phyloP scores from a whole-genome alignment of 2,113 vertebrate genomes.

The Porphyrio hochstetteri region DNA sequence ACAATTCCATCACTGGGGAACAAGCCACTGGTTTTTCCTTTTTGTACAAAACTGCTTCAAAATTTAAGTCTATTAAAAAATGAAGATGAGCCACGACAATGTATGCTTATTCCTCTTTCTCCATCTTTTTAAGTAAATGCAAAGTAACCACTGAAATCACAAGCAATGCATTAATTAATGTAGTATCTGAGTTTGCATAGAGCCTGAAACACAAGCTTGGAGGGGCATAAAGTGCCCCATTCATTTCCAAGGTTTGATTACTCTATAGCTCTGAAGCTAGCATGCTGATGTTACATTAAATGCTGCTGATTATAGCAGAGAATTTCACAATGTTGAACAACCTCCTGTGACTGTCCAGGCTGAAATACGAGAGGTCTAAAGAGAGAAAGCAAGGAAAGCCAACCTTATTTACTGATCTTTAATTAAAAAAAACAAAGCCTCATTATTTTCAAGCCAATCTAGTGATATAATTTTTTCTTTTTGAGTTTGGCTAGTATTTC shows the following conservation, averaged over 20 bases:
- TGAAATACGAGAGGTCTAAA: background rate
- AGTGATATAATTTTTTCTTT: background rate
- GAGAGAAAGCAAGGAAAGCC: background rate
- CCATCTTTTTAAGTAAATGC: background rate
- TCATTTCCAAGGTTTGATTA: background rate
- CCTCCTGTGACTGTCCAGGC: background rate
- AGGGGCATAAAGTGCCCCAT: background rate
- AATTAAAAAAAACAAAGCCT: background rate
- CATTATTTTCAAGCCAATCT: background rate
- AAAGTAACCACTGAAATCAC: background rate
- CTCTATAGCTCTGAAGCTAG: background rate
- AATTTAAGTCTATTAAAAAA: background rate
- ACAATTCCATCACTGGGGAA: background rate
- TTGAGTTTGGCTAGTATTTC: background rate
- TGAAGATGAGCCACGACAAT: background rate
- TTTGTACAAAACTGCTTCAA: background rate
- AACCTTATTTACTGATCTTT: background rate
- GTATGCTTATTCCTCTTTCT: background rate
- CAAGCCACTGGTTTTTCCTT: background rate
- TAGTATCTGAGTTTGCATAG: background rate
- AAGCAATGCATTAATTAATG: background rate
- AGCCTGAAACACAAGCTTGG: background rate
- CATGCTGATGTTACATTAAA: background rate
- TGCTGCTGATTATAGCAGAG: background rate
- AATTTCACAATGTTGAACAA: background rate